A percentile compares a stretch with the other conserved stretches of the same genome.
phyloP scores from a whole-genome alignment of 2,113 vertebrate genomes.

The Leptodactylus fuscus region DNA sequence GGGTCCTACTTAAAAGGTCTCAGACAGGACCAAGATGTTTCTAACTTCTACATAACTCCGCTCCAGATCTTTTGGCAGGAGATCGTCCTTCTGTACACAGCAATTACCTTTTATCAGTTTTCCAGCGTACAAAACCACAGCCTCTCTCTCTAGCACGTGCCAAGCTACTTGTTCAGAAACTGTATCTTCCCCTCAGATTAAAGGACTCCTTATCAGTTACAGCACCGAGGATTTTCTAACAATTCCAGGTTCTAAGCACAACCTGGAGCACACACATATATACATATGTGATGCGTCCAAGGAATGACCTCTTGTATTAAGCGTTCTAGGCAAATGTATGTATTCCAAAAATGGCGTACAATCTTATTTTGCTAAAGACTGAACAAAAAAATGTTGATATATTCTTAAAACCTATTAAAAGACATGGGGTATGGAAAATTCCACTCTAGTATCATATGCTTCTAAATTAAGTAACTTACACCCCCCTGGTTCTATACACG shows the following conservation, averaged over 20 bases:
- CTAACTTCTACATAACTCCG: constrained; percentile 8
- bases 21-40: constrained; percentile 16
- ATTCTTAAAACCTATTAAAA: background rate
- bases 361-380: background rate
- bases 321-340: background rate
- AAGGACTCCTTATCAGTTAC: constrained; percentile 1
- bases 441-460: background rate
- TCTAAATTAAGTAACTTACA: background rate
- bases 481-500: background rate
- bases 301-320: background rate
- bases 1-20: constrained; percentile 25
- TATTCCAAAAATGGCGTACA: too few species aligned
- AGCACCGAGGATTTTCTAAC: background rate
- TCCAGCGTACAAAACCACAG: constrained; percentile 7
- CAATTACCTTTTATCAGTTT: constrained; percentile 41
- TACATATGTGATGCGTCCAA: background rate
- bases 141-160: background rate
- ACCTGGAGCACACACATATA: too few species aligned
- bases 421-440: constrained; percentile 4
- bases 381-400: background rate
- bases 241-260: background rate
- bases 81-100: background rate
- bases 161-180: constrained; percentile 14
- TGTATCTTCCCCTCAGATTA: background rate
- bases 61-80: constrained; percentile 17